Base-by-base conservation (phyloP, 1,140 invertebrate genomes). In the Dryas iulia region DNA sequence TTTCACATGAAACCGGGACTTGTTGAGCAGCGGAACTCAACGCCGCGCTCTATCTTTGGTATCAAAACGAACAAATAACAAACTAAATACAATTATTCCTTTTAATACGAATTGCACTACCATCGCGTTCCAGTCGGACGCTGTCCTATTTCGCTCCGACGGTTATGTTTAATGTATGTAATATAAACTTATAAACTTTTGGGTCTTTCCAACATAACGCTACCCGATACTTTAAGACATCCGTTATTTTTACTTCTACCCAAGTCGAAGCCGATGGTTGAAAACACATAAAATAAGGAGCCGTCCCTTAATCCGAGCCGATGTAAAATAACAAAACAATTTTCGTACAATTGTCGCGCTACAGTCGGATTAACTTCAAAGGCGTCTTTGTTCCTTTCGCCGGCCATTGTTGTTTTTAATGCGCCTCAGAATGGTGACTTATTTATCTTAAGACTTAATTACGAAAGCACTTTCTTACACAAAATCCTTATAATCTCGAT, bases 351-450 rank as follows among this genome's bases (percentile, higher is more conserved):
- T 67, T 61, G 70, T 72, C 66, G 47, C 60, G 67, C 72, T 74
- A 69, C 72, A 72, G 66, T 69, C 35, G 72, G 73, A 77, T 80
- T 72, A 72, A 77, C 71, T 76, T 71, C 71, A 76, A 74, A 76
- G 73, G 72, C 69, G 59, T 58, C 71, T 71, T 81, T 77, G 75
- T 73, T 79, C 72, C 64, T 59, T 70, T 72, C 66, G 30, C 58
- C 66, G 62, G 68, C 77, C 71, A 77, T 76, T 74, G 69, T 70
- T 70, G 63, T 72, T 73, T 71, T 74, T 71, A 80, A 73, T 66
- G 62, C 73, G 64, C 71, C 62, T 69, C 60, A 63, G 67, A 75
- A 63, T 69, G 71, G 69, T 67, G 59, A 68, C 58, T 67, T 66
- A 65, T 75, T 77, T 73, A 69, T 73, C 66, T 61, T 66, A 31